These are phyloP conservation scores for Columba guinea DNA, from an alignment of 2,797 vertebrate genomes.

Conservation along the genomic window DNA sequence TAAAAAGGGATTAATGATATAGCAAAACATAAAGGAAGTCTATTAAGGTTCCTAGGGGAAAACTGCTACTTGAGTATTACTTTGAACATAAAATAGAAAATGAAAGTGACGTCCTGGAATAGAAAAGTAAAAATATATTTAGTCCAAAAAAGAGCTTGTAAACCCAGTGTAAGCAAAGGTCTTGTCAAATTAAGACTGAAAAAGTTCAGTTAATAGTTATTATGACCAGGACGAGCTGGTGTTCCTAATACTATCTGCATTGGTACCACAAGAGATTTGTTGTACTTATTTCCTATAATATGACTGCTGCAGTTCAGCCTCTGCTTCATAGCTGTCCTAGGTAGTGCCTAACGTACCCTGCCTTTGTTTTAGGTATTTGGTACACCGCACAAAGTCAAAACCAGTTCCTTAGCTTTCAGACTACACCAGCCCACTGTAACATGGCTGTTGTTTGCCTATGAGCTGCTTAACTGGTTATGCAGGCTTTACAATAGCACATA, in stretches of 20 bases:
- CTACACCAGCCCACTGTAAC: neutral
- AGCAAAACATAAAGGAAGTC: neutral
- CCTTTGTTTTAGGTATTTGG: conserved; percentile 9
- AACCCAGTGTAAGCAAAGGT: neutral
- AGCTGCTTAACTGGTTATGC: conserved; percentile 53
- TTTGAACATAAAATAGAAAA: neutral
- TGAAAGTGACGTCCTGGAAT: neutral
- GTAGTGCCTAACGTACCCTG: neutral
- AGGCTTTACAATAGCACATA: neutral
- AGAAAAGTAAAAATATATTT: neutral
- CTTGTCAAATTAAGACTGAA: neutral
- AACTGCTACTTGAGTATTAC: neutral
- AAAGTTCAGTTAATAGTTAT: neutral
- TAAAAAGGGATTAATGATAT: neutral
- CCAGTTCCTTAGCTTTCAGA: conserved; percentile 1
- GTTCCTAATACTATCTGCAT: neutral
- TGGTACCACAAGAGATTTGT: neutral
- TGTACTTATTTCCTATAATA: conserved; percentile 21
- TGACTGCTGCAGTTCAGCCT: conserved; percentile 1
- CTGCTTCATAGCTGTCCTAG: neutral
- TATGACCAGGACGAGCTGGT: neutral
- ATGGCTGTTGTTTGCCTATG: neutral
- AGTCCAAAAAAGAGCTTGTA: neutral
- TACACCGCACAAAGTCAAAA: conserved; percentile 21
- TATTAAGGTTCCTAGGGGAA: neutral